Percentiles rank a stretch among this genome's conserved stretches.
Conservation (phyloP, 2,797 vertebrate species). For the Dermochelys coriacea region DNA sequence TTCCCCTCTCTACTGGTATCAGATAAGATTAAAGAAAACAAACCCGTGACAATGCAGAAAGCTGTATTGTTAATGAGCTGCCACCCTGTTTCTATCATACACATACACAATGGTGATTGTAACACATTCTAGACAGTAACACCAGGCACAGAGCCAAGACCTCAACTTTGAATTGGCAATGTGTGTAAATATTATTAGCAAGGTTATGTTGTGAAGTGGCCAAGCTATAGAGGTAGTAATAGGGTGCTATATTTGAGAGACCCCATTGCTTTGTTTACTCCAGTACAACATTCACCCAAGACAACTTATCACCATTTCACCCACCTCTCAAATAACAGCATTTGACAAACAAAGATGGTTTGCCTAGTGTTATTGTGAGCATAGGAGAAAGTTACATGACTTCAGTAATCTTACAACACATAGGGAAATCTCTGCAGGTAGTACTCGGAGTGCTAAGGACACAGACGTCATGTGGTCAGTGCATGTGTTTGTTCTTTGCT, state of each 20-base stretch:
- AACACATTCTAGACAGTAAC: background rate
- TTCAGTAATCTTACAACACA: conserved; percentile 14
- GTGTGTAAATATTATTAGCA: conserved; percentile 49
- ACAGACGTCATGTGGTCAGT: background rate
- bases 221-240: conserved; percentile 51
- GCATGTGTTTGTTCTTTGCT: background rate
- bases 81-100: background rate
- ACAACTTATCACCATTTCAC: conserved; percentile 57
- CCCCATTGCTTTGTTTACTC: conserved; percentile 58
- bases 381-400: background rate
- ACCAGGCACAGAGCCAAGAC: background rate
- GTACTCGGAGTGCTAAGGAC: background rate
- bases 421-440: background rate
- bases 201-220: conserved; percentile 48
- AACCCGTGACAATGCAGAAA: fast-evolving
- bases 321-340: conserved; percentile 55
- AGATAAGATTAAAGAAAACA: background rate
- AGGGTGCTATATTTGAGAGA: conserved; percentile 55
- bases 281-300: conserved; percentile 51
- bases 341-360: conserved; percentile 16
- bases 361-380: background rate
- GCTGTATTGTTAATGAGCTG: conserved; percentile 41
- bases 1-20: background rate
- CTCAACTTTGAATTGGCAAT: conserved; percentile 44
- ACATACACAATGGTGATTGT: background rate